Evolutionary conservation across 30 jellyfish, hydroid and myxozoan genomes (phyloP).

Genomic region (Nemopilema nomurai): DNA sequence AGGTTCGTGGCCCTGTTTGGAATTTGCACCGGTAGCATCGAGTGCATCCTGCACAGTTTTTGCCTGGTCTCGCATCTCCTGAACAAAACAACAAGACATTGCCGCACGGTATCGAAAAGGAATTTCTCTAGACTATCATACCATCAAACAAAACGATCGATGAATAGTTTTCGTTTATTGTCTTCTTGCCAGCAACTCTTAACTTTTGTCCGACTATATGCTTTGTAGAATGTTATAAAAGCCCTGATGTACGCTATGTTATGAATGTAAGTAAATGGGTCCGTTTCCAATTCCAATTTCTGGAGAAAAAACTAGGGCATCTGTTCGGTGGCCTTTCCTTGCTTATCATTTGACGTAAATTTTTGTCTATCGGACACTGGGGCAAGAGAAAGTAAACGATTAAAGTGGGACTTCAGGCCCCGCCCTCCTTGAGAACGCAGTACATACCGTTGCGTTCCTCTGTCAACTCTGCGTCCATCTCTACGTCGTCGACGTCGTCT

Average conservation of each 20-base stretch:
- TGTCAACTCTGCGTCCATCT: neutral
- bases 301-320: too few species aligned
- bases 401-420: neutral
- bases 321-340: too few species aligned
- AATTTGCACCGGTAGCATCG: neutral
- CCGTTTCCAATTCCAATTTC: too few species aligned
- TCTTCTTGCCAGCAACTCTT: neutral
- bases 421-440: neutral
- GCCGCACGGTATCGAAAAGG: neutral
- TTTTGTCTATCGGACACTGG: too few species aligned
- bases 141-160: neutral
- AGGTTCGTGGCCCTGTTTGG: neutral
- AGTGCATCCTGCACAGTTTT: neutral
- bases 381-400: too few species aligned
- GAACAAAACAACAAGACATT: neutral
- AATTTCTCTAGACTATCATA: neutral
- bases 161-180: neutral
- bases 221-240: neutral
- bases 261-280: too few species aligned
- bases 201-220: too few species aligned
- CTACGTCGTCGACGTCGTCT: neutral
- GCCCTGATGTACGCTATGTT: too few species aligned
- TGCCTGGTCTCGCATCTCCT: neutral
- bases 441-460: neutral
- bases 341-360: too few species aligned